Evolutionary conservation across 2,113 vertebrate genomes (phyloP), one percentile per base, ranked within the genome.

Genomic region (Polypterus bichir): DNA sequence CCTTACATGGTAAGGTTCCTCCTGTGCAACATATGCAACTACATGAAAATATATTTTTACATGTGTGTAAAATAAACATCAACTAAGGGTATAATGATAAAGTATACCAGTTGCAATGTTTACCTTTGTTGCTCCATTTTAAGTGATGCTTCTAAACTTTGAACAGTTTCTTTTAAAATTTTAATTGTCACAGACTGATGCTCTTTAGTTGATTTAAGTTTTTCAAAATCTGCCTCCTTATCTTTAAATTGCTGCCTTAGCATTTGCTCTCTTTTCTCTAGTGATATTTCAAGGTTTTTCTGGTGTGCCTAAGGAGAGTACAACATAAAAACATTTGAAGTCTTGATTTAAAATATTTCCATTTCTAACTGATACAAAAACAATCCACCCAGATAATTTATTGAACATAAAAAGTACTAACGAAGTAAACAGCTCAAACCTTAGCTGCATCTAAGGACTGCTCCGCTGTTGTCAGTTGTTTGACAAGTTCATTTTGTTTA

Each of bases 111-210:
- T 27, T 48, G 3, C 47, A 51, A 2, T 55, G 8, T 63, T 47
- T 83, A 96, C 93, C 87, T 91, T 45, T 81, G 78, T 70, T 79
- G 80, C 72, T 91, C 85, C 65, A 68, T 64, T 68, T 71, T 68
- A 63, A 93, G 66, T 61, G 81, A 80, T 63, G 72, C 74, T 62
- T 91, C 78, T 57, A 92, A 74, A 66, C 63, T 77, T 10, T 76
- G 74, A 69, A 72, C 7, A 9, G 73, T 79, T 64, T 58, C 56
- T 65, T 91, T 79, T 71, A 83, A 72, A 64, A 82, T 80, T 64
- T 78, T 73, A 77, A 83, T 67, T 64, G 77, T 49, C 48, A 81
- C 75, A 70, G 71, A 74, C 74, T 87, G 76, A 70, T 84, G 71
- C 62, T 65, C 60, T 75, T 81, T 83, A 44, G 72, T 59, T 75